Conservation (phyloP, 2,113 vertebrate species). For the Miniopterus natalensis region DNA sequence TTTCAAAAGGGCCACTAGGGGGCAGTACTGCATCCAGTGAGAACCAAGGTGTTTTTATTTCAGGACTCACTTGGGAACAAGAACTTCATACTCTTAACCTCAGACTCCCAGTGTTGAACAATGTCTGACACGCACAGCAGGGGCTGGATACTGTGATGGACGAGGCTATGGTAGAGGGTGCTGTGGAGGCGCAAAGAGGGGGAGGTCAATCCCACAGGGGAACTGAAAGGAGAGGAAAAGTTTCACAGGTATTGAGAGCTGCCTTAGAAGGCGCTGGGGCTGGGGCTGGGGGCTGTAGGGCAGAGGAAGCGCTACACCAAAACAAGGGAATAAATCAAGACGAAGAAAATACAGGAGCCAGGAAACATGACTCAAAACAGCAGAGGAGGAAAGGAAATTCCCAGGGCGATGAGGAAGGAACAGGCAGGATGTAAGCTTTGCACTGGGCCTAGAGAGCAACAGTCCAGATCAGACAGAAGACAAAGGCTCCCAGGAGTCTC, state of each 20-base stretch:
- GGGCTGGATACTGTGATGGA: neutral
- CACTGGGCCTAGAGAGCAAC: neutral
- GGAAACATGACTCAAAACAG: conserved; percentile 29
- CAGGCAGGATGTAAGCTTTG: neutral
- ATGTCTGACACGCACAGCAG: neutral
- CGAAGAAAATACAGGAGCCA: conserved; percentile 57
- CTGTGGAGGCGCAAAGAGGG: neutral
- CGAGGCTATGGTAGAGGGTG: neutral
- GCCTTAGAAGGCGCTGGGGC: neutral
- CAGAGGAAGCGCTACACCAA: neutral
- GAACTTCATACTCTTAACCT: neutral
- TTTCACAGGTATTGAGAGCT: neutral
- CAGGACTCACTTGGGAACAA: neutral
- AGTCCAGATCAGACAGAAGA: neutral
- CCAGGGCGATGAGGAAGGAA: conserved; percentile 26
- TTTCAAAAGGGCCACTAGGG: conserved; percentile 56
- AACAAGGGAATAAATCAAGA: conserved; percentile 66
- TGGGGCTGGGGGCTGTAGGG: neutral
- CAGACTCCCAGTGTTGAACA: neutral
- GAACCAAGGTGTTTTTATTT: neutral
- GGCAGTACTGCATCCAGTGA: conserved; percentile 32
- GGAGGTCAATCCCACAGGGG: neutral
- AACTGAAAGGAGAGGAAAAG: neutral
- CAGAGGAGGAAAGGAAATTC: conserved; percentile 57
- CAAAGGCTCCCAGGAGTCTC: neutral